Conservation (phyloP, 2,113 vertebrate genomes). For the Mormyrus iriodes region DNA sequence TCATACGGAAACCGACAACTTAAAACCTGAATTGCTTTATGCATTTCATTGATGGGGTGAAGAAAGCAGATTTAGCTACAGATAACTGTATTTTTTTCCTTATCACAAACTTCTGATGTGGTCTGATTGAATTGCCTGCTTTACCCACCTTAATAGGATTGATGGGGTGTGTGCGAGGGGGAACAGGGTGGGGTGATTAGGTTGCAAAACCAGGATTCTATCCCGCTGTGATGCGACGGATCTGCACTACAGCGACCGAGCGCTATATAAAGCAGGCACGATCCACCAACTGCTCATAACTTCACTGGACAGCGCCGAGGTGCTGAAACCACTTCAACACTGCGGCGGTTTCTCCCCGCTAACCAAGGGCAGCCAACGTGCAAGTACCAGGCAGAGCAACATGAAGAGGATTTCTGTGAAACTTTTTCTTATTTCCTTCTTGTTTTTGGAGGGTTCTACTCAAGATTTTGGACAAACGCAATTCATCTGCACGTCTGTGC, state of each 20-base stretch:
- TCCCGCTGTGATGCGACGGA: slow-evolving; percentile 48
- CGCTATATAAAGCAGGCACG: slow-evolving; percentile 56
- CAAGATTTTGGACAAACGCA: slow-evolving; percentile 85
- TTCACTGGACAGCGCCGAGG: slow-evolving; percentile 55
- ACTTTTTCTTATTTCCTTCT: slow-evolving; percentile 61
- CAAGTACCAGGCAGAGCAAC: background rate
- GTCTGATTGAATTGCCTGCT: background rate
- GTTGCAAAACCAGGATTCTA: slow-evolving; percentile 36
- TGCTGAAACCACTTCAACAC: slow-evolving; percentile 35
- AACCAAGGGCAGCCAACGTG: background rate
- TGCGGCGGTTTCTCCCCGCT: slow-evolving; percentile 10
- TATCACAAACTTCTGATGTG: background rate
- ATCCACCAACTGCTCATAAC: slow-evolving; percentile 42
- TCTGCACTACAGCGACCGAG: slow-evolving; percentile 36
- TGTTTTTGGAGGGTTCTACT: slow-evolving; percentile 51
- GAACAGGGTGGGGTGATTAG: slow-evolving; percentile 26
- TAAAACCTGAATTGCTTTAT: background rate
- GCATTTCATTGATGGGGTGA: background rate
- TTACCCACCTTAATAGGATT: slow-evolving; percentile 57
- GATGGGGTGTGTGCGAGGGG: slow-evolving; percentile 16
- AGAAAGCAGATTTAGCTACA: background rate
- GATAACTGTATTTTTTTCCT: background rate
- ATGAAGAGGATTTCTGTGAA: slow-evolving; percentile 61
- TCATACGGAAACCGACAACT: background rate
- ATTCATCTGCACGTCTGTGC: slow-evolving; percentile 95